Base-by-base conservation (phyloP, 1,140 invertebrate species). In the Pseudobourletiella spinata region DNA sequence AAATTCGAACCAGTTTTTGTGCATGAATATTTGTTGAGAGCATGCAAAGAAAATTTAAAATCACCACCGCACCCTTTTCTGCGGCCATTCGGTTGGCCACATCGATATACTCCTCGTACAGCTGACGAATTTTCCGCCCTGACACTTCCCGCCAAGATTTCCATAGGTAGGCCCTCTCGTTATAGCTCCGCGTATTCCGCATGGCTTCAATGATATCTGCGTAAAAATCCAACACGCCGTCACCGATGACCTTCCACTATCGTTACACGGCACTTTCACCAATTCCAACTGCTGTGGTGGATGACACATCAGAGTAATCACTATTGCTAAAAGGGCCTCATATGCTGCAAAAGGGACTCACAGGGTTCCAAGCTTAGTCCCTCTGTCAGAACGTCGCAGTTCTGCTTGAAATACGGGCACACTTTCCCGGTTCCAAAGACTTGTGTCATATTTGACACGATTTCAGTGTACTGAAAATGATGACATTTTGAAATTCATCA, bases 381-480 rank as follows among this genome's bases (percentile, higher is more conserved):
- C 58, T 72, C 72, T 6, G 43, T 72, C 6, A 32, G 29, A 2
- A 73, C 28, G 43, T 72, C 63, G 61, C 73, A 75, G 14, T 73
- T 48, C 50, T 67, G 63, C 6, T 73, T 76, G 32, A 79, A 80
- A 61, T 81, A 86, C 0, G 85, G 82, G 68, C 86, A 88, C n/a
- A 87, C 76, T 69, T 80, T 80, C 0, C 82, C 81, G 59, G 81
- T 80, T 71, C 91, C 90, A 77, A 91, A 93, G 16, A 91, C 84
- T 1, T 85, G 83, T 29, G 91, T 76, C 89, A 94, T 92, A 68
- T 90, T 86, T 71, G 91, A 89, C 59, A 89, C 84, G 20, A 91
- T 74, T 20, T 86, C 80, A 74, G 89, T 89, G 73, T 91, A 90
- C 89, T 39, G n/a, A n/a, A n/a, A n/a, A n/a, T n/a, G n/a, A n/a